phyloP scores from a whole-genome alignment of 2,888 invertebrate genomes.

The Drosophila parthenogenetica region DNA sequence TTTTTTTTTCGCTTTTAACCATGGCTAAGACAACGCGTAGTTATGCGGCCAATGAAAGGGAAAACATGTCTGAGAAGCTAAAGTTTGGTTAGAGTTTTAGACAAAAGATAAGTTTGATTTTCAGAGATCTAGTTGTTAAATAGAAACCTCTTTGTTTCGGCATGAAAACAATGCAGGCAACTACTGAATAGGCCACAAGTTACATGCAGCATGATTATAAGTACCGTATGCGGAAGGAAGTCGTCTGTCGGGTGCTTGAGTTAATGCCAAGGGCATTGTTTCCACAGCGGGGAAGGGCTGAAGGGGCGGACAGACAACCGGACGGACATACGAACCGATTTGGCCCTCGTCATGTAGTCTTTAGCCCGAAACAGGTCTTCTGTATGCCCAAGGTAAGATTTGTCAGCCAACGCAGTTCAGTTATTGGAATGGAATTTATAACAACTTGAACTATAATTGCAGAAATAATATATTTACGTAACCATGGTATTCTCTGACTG shows the following conservation, averaged over 20 bases:
- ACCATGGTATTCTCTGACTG: background rate
- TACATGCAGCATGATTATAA: background rate
- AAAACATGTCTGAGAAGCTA: constrained; percentile 20
- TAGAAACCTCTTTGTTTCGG: background rate
- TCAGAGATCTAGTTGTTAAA: background rate
- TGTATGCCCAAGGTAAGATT: constrained; percentile 29
- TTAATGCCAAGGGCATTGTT: constrained; percentile 35
- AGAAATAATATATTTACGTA: background rate
- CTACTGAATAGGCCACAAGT: constrained; percentile 7
- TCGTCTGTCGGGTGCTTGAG: constrained; percentile 24
- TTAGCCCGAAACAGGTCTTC: constrained; percentile 29
- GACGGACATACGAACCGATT: constrained; percentile 4
- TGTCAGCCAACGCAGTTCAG: background rate
- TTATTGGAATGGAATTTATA: background rate
- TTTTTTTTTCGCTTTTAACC: background rate
- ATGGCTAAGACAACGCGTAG: background rate
- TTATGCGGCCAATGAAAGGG: constrained; percentile 24
- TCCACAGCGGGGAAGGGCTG: background rate
- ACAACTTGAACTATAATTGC: background rate
- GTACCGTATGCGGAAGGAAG: constrained; percentile 41
- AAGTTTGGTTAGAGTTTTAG: background rate
- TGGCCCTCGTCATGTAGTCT: background rate
- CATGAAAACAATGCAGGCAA: constrained; percentile 1
- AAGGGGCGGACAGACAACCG: background rate
- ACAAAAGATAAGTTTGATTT: background rate